Conservation (phyloP, 1,140 invertebrate genomes). For the Heliconius himera region DNA sequence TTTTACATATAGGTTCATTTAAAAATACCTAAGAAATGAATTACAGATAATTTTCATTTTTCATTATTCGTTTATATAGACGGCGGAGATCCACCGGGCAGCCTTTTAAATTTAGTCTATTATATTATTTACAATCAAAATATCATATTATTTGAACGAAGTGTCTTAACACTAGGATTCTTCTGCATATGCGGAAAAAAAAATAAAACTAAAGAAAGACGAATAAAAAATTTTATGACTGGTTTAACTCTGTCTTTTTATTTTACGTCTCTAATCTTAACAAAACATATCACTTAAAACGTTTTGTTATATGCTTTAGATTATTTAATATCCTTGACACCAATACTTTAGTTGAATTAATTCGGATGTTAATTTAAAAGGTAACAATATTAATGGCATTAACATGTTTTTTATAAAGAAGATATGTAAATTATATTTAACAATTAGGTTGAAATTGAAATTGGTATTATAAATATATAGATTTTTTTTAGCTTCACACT, state of each 20-base stretch:
- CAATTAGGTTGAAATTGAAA: neutral
- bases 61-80: no score
- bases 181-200: neutral
- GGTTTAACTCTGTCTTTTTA: neutral
- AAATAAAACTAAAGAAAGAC: neutral
- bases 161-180: no score
- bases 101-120: no score
- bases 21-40: no score
- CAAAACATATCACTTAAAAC: slow-evolving; percentile 11
- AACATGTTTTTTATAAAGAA: neutral
- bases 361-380: neutral
- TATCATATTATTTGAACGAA: no score
- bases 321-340: neutral
- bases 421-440: neutral
- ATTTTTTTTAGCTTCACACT: no score
- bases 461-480: no score
- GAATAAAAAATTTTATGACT: neutral
- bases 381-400: neutral
- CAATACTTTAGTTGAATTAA: neutral
- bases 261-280: slow-evolving; percentile 9
- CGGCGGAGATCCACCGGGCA: no score
- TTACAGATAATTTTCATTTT: no score
- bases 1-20: no score
- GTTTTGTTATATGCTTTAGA: slow-evolving; percentile 2
- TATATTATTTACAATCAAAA: no score